Percentiles rank a stretch among this genome's conserved stretches.
These are phyloP conservation scores for Lapara coniferarum DNA, from an alignment of 2,888 invertebrate genomes.

Conservation along the genomic window DNA sequence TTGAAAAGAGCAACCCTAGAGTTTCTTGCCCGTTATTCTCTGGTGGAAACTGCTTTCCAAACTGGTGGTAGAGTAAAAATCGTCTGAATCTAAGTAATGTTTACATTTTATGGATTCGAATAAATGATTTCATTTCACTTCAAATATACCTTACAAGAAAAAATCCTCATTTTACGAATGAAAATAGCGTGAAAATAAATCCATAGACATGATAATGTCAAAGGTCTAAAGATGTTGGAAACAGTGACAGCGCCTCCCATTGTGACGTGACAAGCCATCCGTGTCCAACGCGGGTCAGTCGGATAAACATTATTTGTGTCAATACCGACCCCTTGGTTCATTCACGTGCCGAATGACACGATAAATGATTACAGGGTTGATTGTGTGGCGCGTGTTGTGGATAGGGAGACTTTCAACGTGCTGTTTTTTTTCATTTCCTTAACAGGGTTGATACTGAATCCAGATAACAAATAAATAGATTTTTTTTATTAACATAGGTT, in stretches of 20 bases:
- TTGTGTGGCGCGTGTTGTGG: neutral
- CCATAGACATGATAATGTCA: neutral
- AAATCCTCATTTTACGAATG: neutral
- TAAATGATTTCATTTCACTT: too few species aligned
- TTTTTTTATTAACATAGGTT: too few species aligned
- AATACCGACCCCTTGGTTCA: neutral
- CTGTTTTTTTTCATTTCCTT: too few species aligned
- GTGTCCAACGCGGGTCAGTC: slow-evolving; percentile 7
- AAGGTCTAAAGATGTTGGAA: neutral
- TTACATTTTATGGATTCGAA: too few species aligned
- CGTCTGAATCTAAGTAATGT: too few species aligned
- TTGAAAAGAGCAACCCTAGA: too few species aligned
- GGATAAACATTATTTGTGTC: slow-evolving; percentile 16
- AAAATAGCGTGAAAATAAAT: neutral
- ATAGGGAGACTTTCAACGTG: neutral
- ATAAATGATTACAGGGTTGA: slow-evolving; percentile 9
- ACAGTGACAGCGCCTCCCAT: neutral
- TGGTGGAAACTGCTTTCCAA: too few species aligned
- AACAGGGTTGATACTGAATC: too few species aligned
- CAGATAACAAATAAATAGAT: too few species aligned
- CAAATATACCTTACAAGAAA: too few species aligned
- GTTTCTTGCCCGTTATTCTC: too few species aligned
- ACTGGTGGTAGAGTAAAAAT: too few species aligned
- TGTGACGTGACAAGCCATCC: slow-evolving; percentile 15
- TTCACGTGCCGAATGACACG: slow-evolving; percentile 14